Conservation (phyloP, 2,797 vertebrate species). For the Numenius phaeopus region DNA sequence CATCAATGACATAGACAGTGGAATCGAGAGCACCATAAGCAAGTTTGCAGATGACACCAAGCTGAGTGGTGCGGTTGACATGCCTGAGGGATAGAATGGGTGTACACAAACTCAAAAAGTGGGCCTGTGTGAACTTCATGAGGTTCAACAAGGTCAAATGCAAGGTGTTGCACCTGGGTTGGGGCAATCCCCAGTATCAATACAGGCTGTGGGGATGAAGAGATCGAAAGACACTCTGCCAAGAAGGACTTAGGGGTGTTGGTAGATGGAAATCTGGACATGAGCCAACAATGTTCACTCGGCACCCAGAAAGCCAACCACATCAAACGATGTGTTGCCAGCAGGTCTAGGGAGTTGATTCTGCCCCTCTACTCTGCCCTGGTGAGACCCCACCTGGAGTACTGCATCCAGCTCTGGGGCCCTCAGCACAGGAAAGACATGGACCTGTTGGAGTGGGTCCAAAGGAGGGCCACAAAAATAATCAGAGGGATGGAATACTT, state of each 20-base stretch:
- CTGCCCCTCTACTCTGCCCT: background rate
- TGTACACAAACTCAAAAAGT: background rate
- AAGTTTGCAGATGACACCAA: background rate
- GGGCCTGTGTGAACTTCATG: background rate
- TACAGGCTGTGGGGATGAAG: background rate
- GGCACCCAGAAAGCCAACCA: fast-evolving
- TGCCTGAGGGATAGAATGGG: fast-evolving
- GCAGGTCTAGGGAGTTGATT: background rate
- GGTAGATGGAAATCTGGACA: background rate
- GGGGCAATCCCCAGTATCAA: fast-evolving
- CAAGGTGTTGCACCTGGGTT: background rate
- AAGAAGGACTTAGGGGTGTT: background rate
- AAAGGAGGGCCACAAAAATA: background rate
- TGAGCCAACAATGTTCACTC: fast-evolving
- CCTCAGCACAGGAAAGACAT: background rate
- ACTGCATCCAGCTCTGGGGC: too few relatives aligned
- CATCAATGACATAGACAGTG: background rate
- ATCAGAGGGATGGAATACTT: background rate
- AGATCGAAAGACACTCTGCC: background rate
- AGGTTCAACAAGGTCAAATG: background rate
- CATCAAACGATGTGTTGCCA: background rate
- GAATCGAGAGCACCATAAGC: background rate
- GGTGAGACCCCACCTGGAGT: background rate
- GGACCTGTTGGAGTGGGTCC: fast-evolving
- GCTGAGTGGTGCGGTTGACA: background rate